phyloP scores from a whole-genome alignment of 2,113 vertebrate genomes.

The Ascaphus truei region DNA sequence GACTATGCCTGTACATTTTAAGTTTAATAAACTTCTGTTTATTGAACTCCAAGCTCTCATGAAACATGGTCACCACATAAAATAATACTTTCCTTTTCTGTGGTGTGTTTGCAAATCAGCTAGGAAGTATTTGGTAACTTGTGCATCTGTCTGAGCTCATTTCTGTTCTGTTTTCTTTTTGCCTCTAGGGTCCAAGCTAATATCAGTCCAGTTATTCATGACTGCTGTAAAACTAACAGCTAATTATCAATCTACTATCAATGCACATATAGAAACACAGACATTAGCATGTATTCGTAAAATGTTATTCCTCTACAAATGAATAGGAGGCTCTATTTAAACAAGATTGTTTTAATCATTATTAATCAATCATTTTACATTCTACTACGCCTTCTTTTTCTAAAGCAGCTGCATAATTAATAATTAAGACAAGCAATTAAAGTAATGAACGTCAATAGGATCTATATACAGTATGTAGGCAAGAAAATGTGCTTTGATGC shows the following conservation, averaged over 20 bases:
- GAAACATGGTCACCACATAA: not conserved
- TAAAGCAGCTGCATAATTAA: not conserved
- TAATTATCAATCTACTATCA: slow-evolving; percentile 2
- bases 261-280: not conserved
- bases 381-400: not conserved
- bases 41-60: not conserved
- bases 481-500: not conserved
- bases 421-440: not conserved
- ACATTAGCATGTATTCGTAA: not conserved
- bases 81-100: not conserved
- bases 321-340: not conserved
- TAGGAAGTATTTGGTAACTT: slow-evolving; percentile 1
- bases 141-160: not conserved
- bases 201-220: slow-evolving; percentile 9
- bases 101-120: not conserved
- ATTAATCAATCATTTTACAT: slow-evolving; percentile 1
- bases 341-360: slow-evolving; percentile 8
- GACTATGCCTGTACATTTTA: not conserved
- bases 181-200: not conserved
- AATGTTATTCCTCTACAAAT: not conserved
- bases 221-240: not conserved
- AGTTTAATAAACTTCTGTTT: not conserved
- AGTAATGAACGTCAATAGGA: not conserved
- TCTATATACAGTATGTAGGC: not conserved
- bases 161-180: slow-evolving; percentile 8